Conservation (phyloP, 1,140 invertebrate genomes). For the Manduca sexta region DNA sequence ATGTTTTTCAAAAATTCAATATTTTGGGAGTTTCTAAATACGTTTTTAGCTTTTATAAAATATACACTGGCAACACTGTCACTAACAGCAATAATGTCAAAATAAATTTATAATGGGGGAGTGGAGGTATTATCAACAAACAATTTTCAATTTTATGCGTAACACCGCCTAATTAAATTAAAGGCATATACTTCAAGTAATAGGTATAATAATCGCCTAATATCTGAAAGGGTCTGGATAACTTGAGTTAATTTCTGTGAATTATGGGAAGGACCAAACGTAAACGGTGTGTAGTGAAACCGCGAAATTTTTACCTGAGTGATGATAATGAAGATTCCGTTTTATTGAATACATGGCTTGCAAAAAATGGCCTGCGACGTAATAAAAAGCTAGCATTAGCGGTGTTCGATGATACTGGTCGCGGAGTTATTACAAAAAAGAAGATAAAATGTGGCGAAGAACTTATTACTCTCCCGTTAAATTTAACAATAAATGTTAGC, state of each 20-base stretch:
- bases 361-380: constrained; percentile 49
- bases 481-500: constrained; percentile 75
- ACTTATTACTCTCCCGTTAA: constrained; percentile 74
- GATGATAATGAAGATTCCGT: constrained; percentile 49
- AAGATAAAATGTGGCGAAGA: constrained; percentile 68
- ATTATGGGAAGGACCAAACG: constrained; percentile 71
- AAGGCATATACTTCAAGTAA: too few species aligned
- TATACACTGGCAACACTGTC: too few species aligned
- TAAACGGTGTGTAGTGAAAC: constrained; percentile 57
- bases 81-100: too few species aligned
- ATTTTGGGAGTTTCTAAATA: too few species aligned
- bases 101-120: too few species aligned
- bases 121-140: too few species aligned
- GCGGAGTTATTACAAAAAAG: constrained; percentile 75
- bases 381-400: constrained; percentile 60
- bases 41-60: too few species aligned
- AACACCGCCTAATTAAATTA: too few species aligned
- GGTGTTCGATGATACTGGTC: constrained; percentile 73
- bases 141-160: too few species aligned
- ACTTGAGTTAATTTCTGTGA: background rate
- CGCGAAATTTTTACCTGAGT: constrained; percentile 41
- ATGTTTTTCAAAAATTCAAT: too few species aligned
- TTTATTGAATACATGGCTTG: constrained; percentile 69
- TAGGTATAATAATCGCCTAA: too few species aligned
- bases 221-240: too few species aligned